These are phyloP conservation scores for Cotesia chilonis DNA, from an alignment of 1,140 invertebrate species.

Conservation along the genomic window DNA sequence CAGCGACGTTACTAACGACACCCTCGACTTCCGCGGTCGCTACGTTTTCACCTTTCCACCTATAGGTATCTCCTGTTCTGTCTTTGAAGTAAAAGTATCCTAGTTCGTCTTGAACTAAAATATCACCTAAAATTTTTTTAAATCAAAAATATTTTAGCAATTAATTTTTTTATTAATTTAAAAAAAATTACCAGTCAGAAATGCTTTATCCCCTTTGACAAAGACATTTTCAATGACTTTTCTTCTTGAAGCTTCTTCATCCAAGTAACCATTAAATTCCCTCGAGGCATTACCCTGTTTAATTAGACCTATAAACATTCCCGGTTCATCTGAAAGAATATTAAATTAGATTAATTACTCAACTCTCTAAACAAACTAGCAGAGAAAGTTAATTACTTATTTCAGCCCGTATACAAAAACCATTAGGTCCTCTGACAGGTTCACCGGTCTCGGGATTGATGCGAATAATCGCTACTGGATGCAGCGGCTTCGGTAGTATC, in stretches of 20 bases:
- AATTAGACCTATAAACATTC: conserved; percentile 81
- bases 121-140: conserved; percentile 74
- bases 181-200: conserved; percentile 70
- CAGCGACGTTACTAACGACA: conserved; percentile 85
- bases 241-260: conserved; percentile 73
- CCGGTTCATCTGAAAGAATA: conserved; percentile 71
- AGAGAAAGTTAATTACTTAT: conserved; percentile 62
- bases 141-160: no score
- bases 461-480: conserved; percentile 70
- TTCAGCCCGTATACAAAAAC: conserved; percentile 73
- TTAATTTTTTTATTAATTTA: background rate
- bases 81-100: conserved; percentile 97
- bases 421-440: conserved; percentile 69
- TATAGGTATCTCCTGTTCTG: conserved; percentile 96
- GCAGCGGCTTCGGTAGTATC: conserved; percentile 65
- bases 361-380: no score
- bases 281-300: conserved; percentile 65
- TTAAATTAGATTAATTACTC: conserved; percentile 22
- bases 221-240: conserved; percentile 79
- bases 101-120: conserved; percentile 88
- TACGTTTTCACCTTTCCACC: conserved; percentile 98
- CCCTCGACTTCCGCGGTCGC: conserved; percentile 97
- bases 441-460: conserved; percentile 70
- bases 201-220: conserved; percentile 75
- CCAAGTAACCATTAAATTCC: conserved; percentile 73